Conservation (phyloP, 2,888 invertebrate genomes). For the Nemoura dubitans region DNA sequence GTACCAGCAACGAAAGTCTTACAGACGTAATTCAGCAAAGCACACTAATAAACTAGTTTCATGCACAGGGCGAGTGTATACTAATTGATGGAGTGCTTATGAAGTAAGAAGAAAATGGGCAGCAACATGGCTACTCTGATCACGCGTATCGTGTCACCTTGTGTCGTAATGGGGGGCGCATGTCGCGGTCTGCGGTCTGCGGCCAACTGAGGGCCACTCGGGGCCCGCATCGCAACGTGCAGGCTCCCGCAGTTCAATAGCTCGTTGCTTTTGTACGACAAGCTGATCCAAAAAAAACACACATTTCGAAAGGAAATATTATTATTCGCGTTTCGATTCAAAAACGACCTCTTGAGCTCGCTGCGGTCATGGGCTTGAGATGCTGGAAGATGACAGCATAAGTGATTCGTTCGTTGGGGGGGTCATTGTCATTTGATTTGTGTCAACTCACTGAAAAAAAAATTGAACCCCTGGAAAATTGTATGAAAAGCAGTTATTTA, state of each 20-base stretch:
- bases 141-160: background rate
- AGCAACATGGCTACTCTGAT: background rate
- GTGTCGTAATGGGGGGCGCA: no score
- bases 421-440: background rate
- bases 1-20: background rate
- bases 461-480: background rate
- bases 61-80: background rate
- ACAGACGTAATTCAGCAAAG: background rate
- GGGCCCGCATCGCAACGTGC: background rate
- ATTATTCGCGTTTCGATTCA: background rate
- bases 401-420: background rate
- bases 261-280: background rate
- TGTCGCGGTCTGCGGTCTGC: no score
- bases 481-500: background rate
- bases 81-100: no score
- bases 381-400: background rate
- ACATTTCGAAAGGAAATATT: background rate
- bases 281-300: background rate
- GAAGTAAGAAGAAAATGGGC: no score
- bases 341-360: background rate
- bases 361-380: background rate
- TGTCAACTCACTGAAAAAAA: conserved; percentile 5
- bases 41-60: background rate
- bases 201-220: background rate
- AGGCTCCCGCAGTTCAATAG: background rate